phyloP scores from a whole-genome alignment of 2,888 invertebrate species.

The Cecidostiba fungosa region DNA sequence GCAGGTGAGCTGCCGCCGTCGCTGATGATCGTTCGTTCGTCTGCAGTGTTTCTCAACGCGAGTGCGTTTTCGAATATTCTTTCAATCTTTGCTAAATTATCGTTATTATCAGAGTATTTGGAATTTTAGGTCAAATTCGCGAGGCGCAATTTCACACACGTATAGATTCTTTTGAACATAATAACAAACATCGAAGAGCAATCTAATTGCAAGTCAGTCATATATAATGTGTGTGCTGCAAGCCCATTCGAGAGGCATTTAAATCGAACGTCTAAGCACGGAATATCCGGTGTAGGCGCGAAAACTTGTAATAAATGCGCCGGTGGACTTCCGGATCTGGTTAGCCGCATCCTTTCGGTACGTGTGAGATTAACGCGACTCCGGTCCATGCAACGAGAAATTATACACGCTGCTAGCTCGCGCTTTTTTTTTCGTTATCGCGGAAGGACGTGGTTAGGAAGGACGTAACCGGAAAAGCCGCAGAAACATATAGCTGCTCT shows the following conservation, averaged over 20 bases:
- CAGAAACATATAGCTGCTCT: constrained; percentile 20
- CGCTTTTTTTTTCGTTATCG: constrained; percentile 26
- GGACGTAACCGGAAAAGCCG: constrained; percentile 5
- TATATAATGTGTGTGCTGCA: background rate
- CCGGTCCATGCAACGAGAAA: constrained; percentile 23
- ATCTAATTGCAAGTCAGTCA: background rate
- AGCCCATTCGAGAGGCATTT: background rate
- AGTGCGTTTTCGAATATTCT: background rate
- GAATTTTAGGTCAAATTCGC: background rate
- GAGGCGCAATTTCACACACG: background rate
- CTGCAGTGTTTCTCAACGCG: constrained; percentile 66
- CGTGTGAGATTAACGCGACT: constrained; percentile 45
- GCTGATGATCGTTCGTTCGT: background rate
- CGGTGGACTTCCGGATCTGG: constrained; percentile 70
- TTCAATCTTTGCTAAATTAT: background rate
- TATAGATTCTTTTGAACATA: background rate
- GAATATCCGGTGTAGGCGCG: constrained; percentile 46
- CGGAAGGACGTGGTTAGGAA: constrained; percentile 59
- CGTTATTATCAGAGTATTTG: background rate
- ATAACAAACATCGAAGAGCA: background rate
- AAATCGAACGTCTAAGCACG: constrained; percentile 41
- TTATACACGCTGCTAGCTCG: background rate
- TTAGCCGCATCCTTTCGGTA: constrained; percentile 73
- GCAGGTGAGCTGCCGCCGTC: constrained; percentile 69
- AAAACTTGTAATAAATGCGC: background rate